phyloP scores from a whole-genome alignment of 2,888 invertebrate genomes.

The Trissolcus brochymenae region DNA sequence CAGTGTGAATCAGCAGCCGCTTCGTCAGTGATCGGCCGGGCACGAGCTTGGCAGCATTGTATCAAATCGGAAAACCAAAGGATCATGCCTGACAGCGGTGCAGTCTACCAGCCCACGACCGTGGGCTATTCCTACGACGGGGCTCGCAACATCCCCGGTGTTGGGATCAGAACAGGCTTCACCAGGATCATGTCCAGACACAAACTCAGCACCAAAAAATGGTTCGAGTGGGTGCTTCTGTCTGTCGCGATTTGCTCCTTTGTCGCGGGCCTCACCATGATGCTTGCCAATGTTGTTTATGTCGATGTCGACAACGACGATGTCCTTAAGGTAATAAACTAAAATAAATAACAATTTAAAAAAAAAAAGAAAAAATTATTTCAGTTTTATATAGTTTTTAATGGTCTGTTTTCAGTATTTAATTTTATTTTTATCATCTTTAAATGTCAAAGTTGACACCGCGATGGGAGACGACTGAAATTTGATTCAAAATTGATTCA shows the following conservation, averaged over 20 bases:
- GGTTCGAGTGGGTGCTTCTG: constrained; percentile 73
- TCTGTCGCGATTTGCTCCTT: constrained; percentile 70
- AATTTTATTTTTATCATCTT: too few relatives aligned
- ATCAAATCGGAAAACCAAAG: not conserved
- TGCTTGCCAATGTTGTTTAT: constrained; percentile 69
- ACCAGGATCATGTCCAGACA: constrained; percentile 72
- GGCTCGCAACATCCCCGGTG: constrained; percentile 67
- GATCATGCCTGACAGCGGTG: constrained; percentile 73
- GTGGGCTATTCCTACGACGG: constrained; percentile 74
- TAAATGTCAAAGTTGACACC: too few relatives aligned
- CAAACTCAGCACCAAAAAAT: constrained; percentile 72
- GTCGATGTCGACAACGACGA: constrained; percentile 45
- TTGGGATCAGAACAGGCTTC: constrained; percentile 68
- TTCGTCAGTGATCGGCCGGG: constrained; percentile 20
- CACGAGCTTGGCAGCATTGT: constrained; percentile 8
- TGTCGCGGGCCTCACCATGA: constrained; percentile 70
- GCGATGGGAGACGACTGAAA: too few relatives aligned
- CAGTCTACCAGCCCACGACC: constrained; percentile 75
- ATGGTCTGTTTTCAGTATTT: too few relatives aligned
- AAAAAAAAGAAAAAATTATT: too few relatives aligned
- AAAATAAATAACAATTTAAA: too few relatives aligned
- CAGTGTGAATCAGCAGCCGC: constrained; percentile 41
- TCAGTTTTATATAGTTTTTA: too few relatives aligned
- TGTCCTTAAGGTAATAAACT: too few relatives aligned
- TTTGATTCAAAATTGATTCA: too few relatives aligned